Base-by-base conservation (phyloP, 2,888 invertebrate species). In the Amiota mariae region DNA sequence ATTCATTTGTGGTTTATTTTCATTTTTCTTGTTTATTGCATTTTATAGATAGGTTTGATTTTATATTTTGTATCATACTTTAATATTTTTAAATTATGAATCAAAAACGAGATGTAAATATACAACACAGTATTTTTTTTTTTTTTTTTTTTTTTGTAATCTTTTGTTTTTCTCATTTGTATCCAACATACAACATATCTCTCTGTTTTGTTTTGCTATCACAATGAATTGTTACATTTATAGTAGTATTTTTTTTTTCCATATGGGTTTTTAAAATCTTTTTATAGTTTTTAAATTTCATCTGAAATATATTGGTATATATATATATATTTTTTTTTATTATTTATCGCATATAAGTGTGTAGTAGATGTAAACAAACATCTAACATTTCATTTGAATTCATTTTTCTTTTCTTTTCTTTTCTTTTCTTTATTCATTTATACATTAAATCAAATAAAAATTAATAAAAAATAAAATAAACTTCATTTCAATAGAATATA, bases 181-280 rank as follows among this genome's bases (percentile, higher is more conserved):
- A 76, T 82, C 78, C 84, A 85, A 85, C 84, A 86, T 75, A 74
- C 36, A 36, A 36, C 36, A 36, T 36, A 36, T 36, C 36, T 36
- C 36, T 73, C 75, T 84, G 85, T 86, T 85, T 86, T 86, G 80
- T 36, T 85, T 87, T 87, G 82, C 88, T 88, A 88, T 88, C 88
- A 88, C 88, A 88, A 88, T 88, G 87, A 88, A 88, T 87, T 88
- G 88, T 88, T 88, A 87, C 88, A 88, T 86, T 88, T 88, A 88
- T 88, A 88, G 88, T 87, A 84, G 86, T 84, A 86, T 82, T 86
- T 85, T 36, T 79, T 82, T 86, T 85, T 36, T 79, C 77, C 71
- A 64, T 66, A 71, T 77, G 77, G 79, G 79, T 78, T 81, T 83
- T 83, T 82, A 84, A 82, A 79, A 84, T 81, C 79, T 79, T 80